A percentile compares a stretch with the other conserved stretches of the same genome.
These are phyloP conservation scores for Callipepla californica DNA, from an alignment of 2,113 vertebrate species.

Conservation along the genomic window DNA sequence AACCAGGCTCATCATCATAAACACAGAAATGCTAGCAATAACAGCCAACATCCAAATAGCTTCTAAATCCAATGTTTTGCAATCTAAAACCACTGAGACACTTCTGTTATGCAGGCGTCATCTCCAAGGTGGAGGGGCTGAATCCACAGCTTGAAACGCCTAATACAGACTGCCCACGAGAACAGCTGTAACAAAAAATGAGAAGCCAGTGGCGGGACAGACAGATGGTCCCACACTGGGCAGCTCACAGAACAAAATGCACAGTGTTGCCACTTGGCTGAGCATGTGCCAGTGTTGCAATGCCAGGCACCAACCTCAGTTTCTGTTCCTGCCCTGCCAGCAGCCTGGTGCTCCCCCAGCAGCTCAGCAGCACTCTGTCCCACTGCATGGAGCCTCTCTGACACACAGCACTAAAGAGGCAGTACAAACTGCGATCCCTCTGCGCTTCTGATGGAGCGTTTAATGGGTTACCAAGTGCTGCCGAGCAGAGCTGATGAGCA, in stretches of 20 bases:
- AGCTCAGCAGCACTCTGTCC: neutral
- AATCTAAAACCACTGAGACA: neutral
- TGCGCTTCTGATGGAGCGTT: neutral
- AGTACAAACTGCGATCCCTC: neutral
- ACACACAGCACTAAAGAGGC: neutral
- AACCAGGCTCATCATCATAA: constrained; percentile 1
- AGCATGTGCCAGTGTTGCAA: neutral
- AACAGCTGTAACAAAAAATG: neutral
- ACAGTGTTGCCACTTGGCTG: neutral
- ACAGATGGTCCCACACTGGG: rapidly evolving
- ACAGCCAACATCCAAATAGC: neutral
- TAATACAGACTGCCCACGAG: rapidly evolving
- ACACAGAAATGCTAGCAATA: neutral
- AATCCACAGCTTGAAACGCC: neutral
- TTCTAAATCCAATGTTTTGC: neutral
- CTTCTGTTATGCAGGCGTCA: neutral
- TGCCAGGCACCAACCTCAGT: neutral
- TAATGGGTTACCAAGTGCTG: neutral
- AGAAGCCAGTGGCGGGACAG: neutral
- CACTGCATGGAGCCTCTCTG: neutral
- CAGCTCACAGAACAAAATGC: neutral
- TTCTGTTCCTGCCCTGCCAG: neutral
- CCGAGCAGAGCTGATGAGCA: neutral
- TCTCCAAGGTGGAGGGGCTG: neutral
- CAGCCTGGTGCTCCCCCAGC: neutral